Percentiles rank a stretch among this genome's conserved stretches.
Evolutionary conservation across 2,888 invertebrate genomes (phyloP).

Genomic region (Aricia artaxerxes): DNA sequence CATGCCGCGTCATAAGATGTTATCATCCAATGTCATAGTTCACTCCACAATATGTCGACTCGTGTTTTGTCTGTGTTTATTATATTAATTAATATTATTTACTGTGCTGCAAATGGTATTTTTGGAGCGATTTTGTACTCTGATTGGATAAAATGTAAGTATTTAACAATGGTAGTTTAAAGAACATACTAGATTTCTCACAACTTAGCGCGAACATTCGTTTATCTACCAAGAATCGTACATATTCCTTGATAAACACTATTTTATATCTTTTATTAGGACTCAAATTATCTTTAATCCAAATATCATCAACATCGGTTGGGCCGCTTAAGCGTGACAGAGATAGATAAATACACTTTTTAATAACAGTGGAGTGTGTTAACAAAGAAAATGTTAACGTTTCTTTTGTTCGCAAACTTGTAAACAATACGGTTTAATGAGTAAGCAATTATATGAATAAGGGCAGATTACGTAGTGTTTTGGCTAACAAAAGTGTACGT

Average conservation of each 20-base stretch:
- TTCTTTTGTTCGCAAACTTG: neutral
- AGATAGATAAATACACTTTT: too few relatives aligned
- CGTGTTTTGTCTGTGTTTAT: constrained; percentile 2
- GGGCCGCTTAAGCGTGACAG: too few relatives aligned
- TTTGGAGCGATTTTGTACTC: constrained; percentile 62
- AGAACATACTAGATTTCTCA: too few relatives aligned
- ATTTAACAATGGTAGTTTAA: neutral
- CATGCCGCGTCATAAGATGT: constrained; percentile 4
- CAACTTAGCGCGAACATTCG: too few relatives aligned
- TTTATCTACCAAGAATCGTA: neutral
- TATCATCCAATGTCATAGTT: constrained; percentile 5
- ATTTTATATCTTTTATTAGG: too few relatives aligned
- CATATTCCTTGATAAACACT: too few relatives aligned
- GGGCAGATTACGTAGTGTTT: neutral
- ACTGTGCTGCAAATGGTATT: constrained; percentile 48
- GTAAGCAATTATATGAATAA: neutral
- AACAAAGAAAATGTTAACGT: constrained; percentile 1
- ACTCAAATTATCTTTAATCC: too few relatives aligned
- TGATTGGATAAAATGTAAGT: constrained; percentile 69
- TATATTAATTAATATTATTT: neutral
- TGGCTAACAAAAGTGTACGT: too few relatives aligned
- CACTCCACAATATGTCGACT: neutral
- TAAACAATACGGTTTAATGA: neutral
- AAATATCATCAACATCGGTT: too few relatives aligned
- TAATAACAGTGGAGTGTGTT: neutral